Percentiles rank a stretch among this genome's conserved stretches.
Conservation (phyloP, 1,140 invertebrate genomes). For the Theocolax elegans region DNA sequence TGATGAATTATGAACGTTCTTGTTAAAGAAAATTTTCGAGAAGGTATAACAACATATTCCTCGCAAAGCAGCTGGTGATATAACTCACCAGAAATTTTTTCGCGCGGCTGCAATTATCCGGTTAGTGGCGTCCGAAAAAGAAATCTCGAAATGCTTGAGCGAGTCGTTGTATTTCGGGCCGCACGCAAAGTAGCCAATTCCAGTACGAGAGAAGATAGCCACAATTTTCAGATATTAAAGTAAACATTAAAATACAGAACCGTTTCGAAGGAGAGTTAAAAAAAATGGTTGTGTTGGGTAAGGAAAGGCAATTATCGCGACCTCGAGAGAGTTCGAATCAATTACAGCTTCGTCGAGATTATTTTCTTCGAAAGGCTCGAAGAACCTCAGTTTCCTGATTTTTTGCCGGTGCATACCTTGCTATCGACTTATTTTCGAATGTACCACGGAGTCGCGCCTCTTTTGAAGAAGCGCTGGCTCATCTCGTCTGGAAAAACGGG, state of each 20-base stretch:
- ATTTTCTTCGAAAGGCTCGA: neutral
- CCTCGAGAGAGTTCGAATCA: slow-evolving; percentile 17
- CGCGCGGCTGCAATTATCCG: neutral
- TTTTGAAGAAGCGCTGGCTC: neutral
- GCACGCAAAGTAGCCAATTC: neutral
- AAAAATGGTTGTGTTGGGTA: too few relatives aligned
- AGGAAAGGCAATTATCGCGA: slow-evolving; percentile 17
- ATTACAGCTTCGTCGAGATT: slow-evolving; percentile 27
- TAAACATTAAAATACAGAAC: slow-evolving; percentile 1
- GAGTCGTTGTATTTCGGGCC: too few relatives aligned
- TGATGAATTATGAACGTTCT: too few relatives aligned
- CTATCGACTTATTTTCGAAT: slow-evolving; percentile 2
- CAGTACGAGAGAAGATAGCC: neutral
- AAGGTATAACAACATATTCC: too few relatives aligned
- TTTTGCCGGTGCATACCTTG: too few relatives aligned
- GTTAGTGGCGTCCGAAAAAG: neutral
- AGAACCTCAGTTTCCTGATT: neutral
- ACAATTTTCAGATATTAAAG: neutral
- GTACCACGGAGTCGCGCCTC: too few relatives aligned
- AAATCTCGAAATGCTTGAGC: neutral
- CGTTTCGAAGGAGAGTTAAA: neutral
- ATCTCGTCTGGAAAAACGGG: slow-evolving; percentile 33
- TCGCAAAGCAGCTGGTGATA: too few relatives aligned
- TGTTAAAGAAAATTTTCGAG: too few relatives aligned
- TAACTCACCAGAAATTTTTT: neutral